phyloP scores from a whole-genome alignment of 2,797 vertebrate species.

The Cryptoprocta ferox region DNA sequence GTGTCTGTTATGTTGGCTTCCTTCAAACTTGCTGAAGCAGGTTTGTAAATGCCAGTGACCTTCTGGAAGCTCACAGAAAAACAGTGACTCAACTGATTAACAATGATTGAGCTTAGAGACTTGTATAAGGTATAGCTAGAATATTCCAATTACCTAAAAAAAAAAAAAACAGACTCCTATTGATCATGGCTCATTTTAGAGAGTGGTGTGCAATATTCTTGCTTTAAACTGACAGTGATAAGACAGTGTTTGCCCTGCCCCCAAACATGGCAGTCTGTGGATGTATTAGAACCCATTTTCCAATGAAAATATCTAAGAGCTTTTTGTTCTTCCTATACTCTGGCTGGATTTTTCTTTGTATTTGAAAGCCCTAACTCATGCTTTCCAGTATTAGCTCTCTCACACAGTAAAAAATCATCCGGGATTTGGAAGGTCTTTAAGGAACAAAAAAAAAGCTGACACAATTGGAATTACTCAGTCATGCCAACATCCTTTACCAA shows the following conservation, averaged over 20 bases:
- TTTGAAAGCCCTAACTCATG: neutral
- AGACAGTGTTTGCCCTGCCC: neutral
- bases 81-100: neutral
- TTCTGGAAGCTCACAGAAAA: constrained; percentile 9
- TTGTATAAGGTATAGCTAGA: neutral
- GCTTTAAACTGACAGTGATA: neutral
- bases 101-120: neutral
- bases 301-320: neutral
- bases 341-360: constrained; percentile 21
- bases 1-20: neutral
- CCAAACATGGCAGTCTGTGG: neutral
- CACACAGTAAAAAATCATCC: neutral
- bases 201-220: neutral
- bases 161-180: neutral
- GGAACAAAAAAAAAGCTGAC: neutral
- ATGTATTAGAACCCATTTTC: neutral
- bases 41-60: neutral
- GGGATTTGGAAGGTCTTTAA: constrained; percentile 47
- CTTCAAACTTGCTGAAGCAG: neutral
- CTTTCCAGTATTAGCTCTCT: constrained; percentile 59
- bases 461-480: constrained; percentile 60
- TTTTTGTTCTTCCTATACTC: neutral
- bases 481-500: constrained; percentile 47
- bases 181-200: neutral
- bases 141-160: neutral